Evolutionary conservation across 2,888 invertebrate species (phyloP).

Genomic region (Nebria salina): DNA sequence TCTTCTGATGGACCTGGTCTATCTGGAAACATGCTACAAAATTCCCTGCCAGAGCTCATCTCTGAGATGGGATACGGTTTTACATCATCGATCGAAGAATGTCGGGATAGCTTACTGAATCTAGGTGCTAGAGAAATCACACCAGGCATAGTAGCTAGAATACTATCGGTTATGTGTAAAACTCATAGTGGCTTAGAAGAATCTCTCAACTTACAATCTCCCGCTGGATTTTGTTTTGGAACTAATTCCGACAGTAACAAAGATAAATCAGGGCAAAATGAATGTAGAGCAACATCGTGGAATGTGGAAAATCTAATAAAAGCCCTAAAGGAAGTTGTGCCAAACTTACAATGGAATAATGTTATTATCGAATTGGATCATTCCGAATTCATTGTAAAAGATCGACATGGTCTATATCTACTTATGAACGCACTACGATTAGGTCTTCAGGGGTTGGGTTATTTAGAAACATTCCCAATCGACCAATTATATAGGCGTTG

Average conservation of each 20-base stretch:
- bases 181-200: conserved; percentile 81
- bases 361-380: conserved; percentile 93
- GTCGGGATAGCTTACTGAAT: conserved; percentile 84
- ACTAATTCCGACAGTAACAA: conserved; percentile 57
- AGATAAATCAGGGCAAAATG: conserved; percentile 54
- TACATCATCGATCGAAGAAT: conserved; percentile 86
- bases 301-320: conserved; percentile 94
- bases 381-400: conserved; percentile 87
- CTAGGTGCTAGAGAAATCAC: conserved; percentile 85
- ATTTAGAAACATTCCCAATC: conserved; percentile 82
- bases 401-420: conserved; percentile 84
- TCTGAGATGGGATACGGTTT: conserved; percentile 93
- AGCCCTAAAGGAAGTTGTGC: conserved; percentile 88
- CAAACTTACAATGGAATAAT: conserved; percentile 91
- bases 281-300: conserved; percentile 74
- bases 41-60: conserved; percentile 86
- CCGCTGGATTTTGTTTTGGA: conserved; percentile 72
- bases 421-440: conserved; percentile 84
- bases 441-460: conserved; percentile 79
- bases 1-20: conserved; percentile 69
- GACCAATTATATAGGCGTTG: conserved; percentile 91
- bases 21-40: conserved; percentile 74
- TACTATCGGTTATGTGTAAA: conserved; percentile 87
- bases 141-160: conserved; percentile 84
- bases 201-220: conserved; percentile 66